Evolutionary conservation across 2,797 vertebrate genomes (phyloP).

Genomic region (Eptatretus atami): DNA sequence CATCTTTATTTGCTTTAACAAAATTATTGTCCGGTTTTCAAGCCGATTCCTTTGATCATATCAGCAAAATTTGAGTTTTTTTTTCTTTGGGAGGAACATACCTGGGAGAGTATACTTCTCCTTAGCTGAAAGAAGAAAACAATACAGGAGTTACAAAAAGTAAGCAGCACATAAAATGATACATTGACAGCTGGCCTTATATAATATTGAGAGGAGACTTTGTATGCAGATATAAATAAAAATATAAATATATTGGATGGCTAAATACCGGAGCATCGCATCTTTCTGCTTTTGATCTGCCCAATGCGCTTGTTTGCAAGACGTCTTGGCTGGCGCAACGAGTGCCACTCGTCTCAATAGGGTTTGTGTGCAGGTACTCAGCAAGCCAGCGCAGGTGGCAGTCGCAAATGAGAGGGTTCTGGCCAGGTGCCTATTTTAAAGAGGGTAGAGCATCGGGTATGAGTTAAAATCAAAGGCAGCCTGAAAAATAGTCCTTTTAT

Average conservation of each 20-base stretch:
- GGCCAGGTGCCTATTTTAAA: constrained; percentile 44
- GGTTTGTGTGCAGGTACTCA: constrained; percentile 88
- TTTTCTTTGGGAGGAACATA: constrained; percentile 27
- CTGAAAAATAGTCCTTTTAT: constrained; percentile 13
- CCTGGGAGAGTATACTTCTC: constrained; percentile 99
- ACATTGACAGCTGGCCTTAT: constrained; percentile 26
- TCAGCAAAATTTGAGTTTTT: no score
- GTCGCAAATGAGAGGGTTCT: constrained; percentile 93
- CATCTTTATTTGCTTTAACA: no score
- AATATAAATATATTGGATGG: constrained; percentile 7
- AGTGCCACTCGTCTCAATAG: constrained; percentile 54
- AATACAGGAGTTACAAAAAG: constrained; percentile 20
- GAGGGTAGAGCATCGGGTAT: no score
- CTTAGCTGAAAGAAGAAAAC: constrained; percentile 58
- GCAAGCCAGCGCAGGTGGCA: constrained; percentile 97
- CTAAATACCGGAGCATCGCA: constrained; percentile 54
- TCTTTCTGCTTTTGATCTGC: constrained; percentile 75
- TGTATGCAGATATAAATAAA: constrained; percentile 8
- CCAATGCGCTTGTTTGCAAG: constrained; percentile 59
- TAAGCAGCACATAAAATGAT: constrained; percentile 12
- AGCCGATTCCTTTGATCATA: no score
- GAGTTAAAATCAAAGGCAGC: constrained; percentile 10
- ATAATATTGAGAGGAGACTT: constrained; percentile 12
- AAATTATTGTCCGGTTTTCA: no score
- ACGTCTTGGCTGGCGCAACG: constrained; percentile 34